Conservation (phyloP, 2,113 vertebrate genomes). For the Formicarius rufipectus region DNA sequence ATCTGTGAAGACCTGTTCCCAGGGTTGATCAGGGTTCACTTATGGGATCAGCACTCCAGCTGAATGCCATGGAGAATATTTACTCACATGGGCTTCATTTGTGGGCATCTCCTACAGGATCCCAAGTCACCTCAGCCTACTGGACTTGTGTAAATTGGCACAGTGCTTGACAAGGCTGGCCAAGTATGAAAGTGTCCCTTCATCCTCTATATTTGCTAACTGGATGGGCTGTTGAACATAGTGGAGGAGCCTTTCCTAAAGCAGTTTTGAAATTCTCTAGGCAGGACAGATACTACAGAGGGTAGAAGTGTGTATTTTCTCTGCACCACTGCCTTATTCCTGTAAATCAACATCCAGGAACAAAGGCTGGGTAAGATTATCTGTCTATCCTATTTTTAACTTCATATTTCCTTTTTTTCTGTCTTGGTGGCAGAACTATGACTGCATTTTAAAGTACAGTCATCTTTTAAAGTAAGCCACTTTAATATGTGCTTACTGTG, state of each 20-base stretch:
- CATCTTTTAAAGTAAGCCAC: not conserved
- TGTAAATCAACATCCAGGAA: not conserved
- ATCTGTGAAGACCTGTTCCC: not conserved
- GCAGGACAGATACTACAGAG: not conserved
- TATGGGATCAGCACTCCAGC: not conserved
- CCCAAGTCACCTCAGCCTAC: not conserved
- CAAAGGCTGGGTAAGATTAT: not conserved
- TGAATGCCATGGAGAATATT: not conserved
- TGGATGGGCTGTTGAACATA: accelerated
- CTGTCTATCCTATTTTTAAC: not conserved
- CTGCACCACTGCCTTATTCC: not conserved
- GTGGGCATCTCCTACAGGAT: not conserved
- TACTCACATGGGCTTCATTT: not conserved
- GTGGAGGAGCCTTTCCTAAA: not conserved
- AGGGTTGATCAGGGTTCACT: not conserved
- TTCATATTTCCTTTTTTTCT: not conserved
- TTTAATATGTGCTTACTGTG: not conserved
- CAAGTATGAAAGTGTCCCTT: not conserved
- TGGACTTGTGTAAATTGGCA: not conserved
- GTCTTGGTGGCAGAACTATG: not conserved
- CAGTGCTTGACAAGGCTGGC: not conserved
- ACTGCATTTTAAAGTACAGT: not conserved
- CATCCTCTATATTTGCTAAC: not conserved
- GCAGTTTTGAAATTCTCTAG: not conserved
- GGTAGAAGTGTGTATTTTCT: not conserved